Base-by-base conservation (phyloP, 2,888 invertebrate species). In the Protophormia terraenovae region DNA sequence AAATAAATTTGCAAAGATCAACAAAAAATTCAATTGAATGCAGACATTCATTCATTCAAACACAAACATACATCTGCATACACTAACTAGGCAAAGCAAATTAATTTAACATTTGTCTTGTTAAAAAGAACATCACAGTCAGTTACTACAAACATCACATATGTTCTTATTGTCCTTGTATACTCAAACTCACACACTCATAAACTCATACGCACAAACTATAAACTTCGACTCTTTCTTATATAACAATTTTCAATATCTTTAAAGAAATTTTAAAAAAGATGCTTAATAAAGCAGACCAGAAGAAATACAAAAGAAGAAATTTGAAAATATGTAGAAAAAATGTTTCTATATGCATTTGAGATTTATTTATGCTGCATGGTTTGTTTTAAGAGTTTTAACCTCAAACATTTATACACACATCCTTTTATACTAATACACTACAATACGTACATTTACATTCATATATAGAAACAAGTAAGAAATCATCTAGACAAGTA, bases 81-180 rank as follows among this genome's bases (percentile, higher is more conserved):
- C 47, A 62, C 38, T 24, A 67, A 66, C 67, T 77, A 77, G 71
- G 64, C 84, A 82, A 75, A 82, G 83, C 64, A 81, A 84, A 83
- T 86, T 78, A 83, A 83, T 83, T 85, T 82, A 75, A 64, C 71
- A 85, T 82, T 82, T 85, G 82, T 83, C 85, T 85, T 85, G 75
- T 79, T 67, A 64, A 73, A 81, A 84, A 79, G 73, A 79, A 83
- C 83, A 78, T 69, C 77, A 62, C 29, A 77, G 73, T 75, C 73
- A 81, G 78, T 53, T 73, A 79, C 38, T 62, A 24, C 14, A 79
- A n/a, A 79, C 45, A 69, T 53, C 29, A 71, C 58, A 67, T 32
- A 71, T 47, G 62, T 79, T 71, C 53, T 78, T 69, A 66, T 66
- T 79, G 75, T 62, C 62, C 75, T 71, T 62, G 66, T 64, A 22